phyloP scores from a whole-genome alignment of 1,140 invertebrate genomes.

The Megathymus violae region DNA sequence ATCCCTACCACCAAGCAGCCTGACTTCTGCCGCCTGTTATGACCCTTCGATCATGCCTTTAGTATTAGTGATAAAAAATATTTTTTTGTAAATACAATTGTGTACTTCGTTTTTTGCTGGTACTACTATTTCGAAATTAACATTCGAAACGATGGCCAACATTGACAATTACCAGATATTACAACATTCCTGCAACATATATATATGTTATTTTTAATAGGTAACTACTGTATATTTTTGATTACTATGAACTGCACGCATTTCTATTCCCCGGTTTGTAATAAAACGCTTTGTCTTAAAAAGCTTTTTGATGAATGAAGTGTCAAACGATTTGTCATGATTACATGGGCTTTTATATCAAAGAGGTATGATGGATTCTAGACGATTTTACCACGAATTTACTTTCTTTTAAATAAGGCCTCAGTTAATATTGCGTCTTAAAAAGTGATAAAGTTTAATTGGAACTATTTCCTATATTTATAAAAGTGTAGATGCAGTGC shows the following conservation, averaged over 20 bases:
- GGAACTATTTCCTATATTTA: no score
- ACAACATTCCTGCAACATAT: background rate
- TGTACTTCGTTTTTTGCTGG: no score
- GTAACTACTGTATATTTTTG: slow-evolving; percentile 22
- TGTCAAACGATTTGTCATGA: slow-evolving; percentile 31
- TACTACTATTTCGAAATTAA: no score
- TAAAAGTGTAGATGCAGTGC: no score
- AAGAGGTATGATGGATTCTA: slow-evolving; percentile 20
- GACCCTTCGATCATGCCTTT: no score
- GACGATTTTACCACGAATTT: slow-evolving; percentile 8
- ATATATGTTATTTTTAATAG: slow-evolving; percentile 21
- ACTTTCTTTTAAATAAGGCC: background rate
- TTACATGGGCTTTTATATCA: slow-evolving; percentile 30
- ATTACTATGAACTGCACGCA: slow-evolving; percentile 11
- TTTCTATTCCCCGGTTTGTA: slow-evolving; percentile 24
- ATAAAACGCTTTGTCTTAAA: slow-evolving; percentile 15
- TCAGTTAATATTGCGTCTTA: no score
- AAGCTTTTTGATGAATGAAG: slow-evolving; percentile 28
- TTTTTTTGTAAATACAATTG: no score
- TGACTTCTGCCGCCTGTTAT: no score
- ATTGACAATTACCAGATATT: background rate
- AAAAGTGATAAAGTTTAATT: no score
- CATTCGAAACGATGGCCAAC: background rate
- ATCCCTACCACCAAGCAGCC: no score
- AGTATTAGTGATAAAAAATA: no score